Conservation (phyloP, 2,888 invertebrate genomes). For the Herminia tarsipennalis region DNA sequence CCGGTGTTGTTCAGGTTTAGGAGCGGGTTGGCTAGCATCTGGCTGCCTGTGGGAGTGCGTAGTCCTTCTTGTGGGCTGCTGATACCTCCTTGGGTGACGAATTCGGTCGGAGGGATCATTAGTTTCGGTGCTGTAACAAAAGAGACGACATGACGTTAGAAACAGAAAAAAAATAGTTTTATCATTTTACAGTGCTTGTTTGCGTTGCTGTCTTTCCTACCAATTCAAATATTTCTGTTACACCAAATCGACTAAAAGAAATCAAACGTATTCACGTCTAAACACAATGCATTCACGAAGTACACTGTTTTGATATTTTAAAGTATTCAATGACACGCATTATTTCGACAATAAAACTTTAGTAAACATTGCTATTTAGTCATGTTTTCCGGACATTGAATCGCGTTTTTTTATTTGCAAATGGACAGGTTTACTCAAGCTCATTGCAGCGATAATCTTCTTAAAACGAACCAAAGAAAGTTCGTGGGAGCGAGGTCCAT, state of each 20-base stretch:
- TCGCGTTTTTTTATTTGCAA: constrained; percentile 23
- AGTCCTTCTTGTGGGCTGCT: constrained; percentile 78
- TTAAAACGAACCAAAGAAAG: constrained; percentile 43
- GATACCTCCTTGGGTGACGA: constrained; percentile 76
- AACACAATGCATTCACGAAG: too few relatives aligned
- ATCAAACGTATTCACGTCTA: not conserved
- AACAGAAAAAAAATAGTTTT: too few relatives aligned
- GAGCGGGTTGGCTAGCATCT: constrained; percentile 78
- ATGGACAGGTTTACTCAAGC: constrained; percentile 53
- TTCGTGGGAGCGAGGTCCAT: constrained; percentile 62
- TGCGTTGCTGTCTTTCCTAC: too few relatives aligned
- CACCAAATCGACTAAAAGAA: not conserved
- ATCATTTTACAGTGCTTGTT: too few relatives aligned
- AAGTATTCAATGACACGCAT: constrained; percentile 10
- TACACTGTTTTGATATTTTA: not conserved
- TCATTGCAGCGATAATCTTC: constrained; percentile 56
- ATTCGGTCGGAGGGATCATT: constrained; percentile 84
- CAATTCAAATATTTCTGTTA: too few relatives aligned
- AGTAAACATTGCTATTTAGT: constrained; percentile 29
- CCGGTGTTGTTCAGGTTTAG: constrained; percentile 92
- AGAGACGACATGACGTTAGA: constrained; percentile 18
- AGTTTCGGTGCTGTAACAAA: constrained; percentile 88
- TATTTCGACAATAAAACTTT: constrained; percentile 12
- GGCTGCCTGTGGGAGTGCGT: constrained; percentile 80
- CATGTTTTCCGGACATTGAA: constrained; percentile 30